These are phyloP conservation scores for Hedya salicella DNA, from an alignment of 2,888 invertebrate species.

Conservation along the genomic window DNA sequence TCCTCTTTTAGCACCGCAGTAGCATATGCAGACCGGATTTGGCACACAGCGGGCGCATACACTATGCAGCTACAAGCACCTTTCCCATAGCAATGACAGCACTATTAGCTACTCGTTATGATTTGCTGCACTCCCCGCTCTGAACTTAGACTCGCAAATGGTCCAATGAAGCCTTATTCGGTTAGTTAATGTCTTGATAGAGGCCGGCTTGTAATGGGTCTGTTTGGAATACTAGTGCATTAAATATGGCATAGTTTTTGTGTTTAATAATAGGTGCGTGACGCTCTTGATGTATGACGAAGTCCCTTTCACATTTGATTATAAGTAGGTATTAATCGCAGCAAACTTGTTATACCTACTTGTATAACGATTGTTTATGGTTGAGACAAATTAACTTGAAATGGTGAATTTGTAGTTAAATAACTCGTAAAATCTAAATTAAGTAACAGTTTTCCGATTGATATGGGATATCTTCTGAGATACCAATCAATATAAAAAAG, in stretches of 20 bases:
- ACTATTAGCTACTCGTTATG: slow-evolving; percentile 54
- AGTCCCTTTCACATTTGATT: too few relatives aligned
- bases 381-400: too few relatives aligned
- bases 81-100: slow-evolving; percentile 58
- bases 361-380: background rate
- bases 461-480: too few relatives aligned
- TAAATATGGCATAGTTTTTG: slow-evolving; percentile 1
- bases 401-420: too few relatives aligned
- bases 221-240: slow-evolving; percentile 34
- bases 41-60: slow-evolving; percentile 54
- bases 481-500: too few relatives aligned
- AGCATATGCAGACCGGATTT: slow-evolving; percentile 45
- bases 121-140: slow-evolving; percentile 43
- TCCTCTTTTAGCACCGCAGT: slow-evolving; percentile 23
- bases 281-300: too few relatives aligned
- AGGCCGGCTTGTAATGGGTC: slow-evolving; percentile 31
- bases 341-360: background rate
- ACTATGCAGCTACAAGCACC: slow-evolving; percentile 54
- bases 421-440: too few relatives aligned
- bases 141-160: slow-evolving; percentile 41
- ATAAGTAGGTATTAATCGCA: too few relatives aligned
- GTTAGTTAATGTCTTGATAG: slow-evolving; percentile 43
- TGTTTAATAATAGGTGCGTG: background rate
- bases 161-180: slow-evolving; percentile 40
- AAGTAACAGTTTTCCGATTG: too few relatives aligned